Base-by-base conservation (phyloP, 2,888 invertebrate genomes). In the Euplexia lucipara region DNA sequence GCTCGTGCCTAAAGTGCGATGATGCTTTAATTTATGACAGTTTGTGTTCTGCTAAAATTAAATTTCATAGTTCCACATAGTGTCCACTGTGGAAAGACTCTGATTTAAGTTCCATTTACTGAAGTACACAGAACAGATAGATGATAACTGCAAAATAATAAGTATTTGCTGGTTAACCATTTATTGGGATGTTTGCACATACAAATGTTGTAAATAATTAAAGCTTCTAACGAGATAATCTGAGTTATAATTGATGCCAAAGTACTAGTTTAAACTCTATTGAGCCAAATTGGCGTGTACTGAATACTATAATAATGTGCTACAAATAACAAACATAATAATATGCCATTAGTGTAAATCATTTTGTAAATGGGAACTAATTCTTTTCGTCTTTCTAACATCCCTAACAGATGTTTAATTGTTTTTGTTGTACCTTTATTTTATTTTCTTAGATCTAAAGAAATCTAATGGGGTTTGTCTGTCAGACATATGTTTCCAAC, bases 401-500 rank as follows among this genome's bases (percentile, higher is more conserved):
- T 60, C 42, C 37, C 37, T 47, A 58, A 53, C 60, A 68, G 60
- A 75, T 75, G 68, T 78, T 67, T 60, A 42, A 48, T 52, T 51
- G 54, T 70, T 66, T 69, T 62, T 75, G 75, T 64, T 83, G 69
- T 78, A 70, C 59, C 42, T 57, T 70, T 65, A 61, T 71, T 66
- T 71, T 70, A 68, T 70, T 74, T 76, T 80, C 78, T 70, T 83
- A 82, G 75, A 80, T 82, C 71, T 68, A 73, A 79, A 75, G 8
- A 68, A 74, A 70, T 75, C 69, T 75, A 67, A 70, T 57, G 64
- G 72, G 62, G 71, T 81, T 83, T 84, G 86, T 75, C 70, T 53
- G 86, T 90, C 90, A 85, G 83, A 82, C 83, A 92, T 92, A 91
- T 92, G 92, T 92, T 92, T 76, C 84, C 84, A 88, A 90, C 70